Conservation (phyloP, 2,113 vertebrate species). For the Rhineura floridana region DNA sequence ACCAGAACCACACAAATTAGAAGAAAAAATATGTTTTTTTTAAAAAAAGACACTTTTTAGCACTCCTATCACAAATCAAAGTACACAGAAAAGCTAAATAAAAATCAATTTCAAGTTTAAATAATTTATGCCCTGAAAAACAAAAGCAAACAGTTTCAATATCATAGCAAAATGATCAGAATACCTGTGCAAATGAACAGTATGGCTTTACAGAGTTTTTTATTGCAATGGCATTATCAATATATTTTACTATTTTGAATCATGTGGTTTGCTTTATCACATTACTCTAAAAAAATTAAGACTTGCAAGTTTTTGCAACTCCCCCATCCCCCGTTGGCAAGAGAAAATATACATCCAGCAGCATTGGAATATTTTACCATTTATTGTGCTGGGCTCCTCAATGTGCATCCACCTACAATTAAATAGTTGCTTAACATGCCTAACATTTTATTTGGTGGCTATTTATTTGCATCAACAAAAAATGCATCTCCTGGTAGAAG, state of each 20-base stretch:
- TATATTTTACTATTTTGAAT: conserved; percentile 35
- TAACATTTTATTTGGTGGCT: not conserved
- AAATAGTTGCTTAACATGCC: not conserved
- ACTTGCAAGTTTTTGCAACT: not conserved
- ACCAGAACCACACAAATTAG: not conserved
- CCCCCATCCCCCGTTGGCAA: not conserved
- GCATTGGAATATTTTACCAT: not conserved
- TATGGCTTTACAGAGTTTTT: conserved; percentile 70
- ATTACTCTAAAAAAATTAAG: conserved; percentile 51
- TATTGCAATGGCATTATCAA: conserved; percentile 35
- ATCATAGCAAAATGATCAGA: conserved; percentile 51
- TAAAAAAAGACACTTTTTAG: conserved; percentile 41
- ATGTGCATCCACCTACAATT: not conserved
- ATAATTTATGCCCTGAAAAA: conserved; percentile 56
- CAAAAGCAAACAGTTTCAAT: conserved; percentile 62
- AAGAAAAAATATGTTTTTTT: conserved; percentile 1
- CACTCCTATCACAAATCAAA: conserved; percentile 58
- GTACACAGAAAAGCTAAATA: conserved; percentile 44
- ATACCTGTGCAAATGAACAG: conserved; percentile 71
- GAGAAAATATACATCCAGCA: not conserved
- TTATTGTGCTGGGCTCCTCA: not conserved
- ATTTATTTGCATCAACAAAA: not conserved
- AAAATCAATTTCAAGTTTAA: conserved; percentile 59
- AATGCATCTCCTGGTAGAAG: not conserved
- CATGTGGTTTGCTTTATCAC: conserved; percentile 32